These are phyloP conservation scores for Norana najaformis DNA, from an alignment of 2,888 invertebrate species.

Conservation along the genomic window DNA sequence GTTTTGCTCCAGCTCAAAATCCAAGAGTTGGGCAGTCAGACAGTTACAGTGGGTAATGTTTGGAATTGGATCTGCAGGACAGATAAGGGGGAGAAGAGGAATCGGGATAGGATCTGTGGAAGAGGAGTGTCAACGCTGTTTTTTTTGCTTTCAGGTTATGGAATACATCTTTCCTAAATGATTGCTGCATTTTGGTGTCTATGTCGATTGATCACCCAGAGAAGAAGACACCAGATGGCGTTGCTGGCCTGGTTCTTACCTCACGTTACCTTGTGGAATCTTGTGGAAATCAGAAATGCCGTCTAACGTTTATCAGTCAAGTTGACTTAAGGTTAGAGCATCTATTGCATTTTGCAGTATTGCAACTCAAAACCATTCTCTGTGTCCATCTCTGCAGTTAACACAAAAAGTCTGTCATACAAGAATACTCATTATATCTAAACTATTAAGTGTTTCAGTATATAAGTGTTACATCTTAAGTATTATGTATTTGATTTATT, in stretches of 20 bases:
- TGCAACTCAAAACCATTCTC: not conserved
- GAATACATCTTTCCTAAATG: slow-evolving; percentile 66
- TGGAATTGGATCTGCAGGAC: no score
- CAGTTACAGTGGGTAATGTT: no score
- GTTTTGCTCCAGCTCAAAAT: no score
- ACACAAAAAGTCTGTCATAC: not conserved
- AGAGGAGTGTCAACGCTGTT: no score
- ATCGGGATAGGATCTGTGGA: no score
- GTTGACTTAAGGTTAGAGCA: slow-evolving; percentile 84
- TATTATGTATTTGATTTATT: no score
- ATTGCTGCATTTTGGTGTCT: slow-evolving; percentile 84
- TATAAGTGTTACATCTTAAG: no score
- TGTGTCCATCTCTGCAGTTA: not conserved
- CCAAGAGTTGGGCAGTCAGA: no score
- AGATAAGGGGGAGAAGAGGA: no score
- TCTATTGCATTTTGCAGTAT: not conserved
- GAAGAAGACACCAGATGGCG: slow-evolving; percentile 72
- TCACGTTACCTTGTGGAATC: slow-evolving; percentile 91
- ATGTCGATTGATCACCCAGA: slow-evolving; percentile 84
- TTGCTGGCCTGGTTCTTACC: slow-evolving; percentile 77
- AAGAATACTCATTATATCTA: not conserved
- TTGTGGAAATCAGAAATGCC: slow-evolving; percentile 73
- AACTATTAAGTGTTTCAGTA: no score
- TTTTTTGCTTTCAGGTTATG: slow-evolving; percentile 49
- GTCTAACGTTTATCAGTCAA: slow-evolving; percentile 84